Base-by-base conservation (phyloP, 2,113 vertebrate genomes). In the Oxygymnocypris stewartii region DNA sequence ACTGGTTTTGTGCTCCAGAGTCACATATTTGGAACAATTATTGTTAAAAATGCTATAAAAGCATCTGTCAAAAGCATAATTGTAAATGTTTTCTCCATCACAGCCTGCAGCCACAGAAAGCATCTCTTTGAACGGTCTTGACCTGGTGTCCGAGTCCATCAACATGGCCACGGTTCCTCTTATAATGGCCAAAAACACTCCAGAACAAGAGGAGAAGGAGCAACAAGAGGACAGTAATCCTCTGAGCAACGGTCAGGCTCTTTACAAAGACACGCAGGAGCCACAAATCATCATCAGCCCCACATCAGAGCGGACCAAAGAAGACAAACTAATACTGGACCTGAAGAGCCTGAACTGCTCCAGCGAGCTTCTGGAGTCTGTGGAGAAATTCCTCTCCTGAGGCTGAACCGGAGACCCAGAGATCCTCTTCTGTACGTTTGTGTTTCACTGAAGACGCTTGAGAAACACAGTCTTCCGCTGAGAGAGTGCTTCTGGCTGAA, bases 91-190 rank as follows among this genome's bases (percentile, higher is more conserved):
- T 79, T 79, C 3, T 88, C 42, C 47, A 42, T n/a, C 23, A 79
- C 88, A 93, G 93, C 75, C 49, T 80, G 6, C 65, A 59, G n/a
- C 74, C 63, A 51, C 84, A 82, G 85, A 88, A 35, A 35, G n/a
- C 79, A 57, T 47, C 37, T 67, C 85, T 40, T 16, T 91, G 87
- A 91, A 35, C 71, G 81, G 89, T 54, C 89, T 75, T 44, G 73
- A 75, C 49, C n/a, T 71, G 44, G 83, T 40, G 9, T 85, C 87
- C 12, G 84, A 91, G 40, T 88, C 79, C 35, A 20, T 88, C 75
- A 88, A 82, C 84, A 81, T 75, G 65, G 71, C 37, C 7, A 67
- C 82, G 0, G 6, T 87, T 5, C 61, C 65, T 18, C 47, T 82
- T 10, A 86, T 87, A 49, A 81, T 51, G 71, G 69, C 40, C 40